phyloP scores from a whole-genome alignment of 2,888 invertebrate species.

The Aleiodes testaceus region DNA sequence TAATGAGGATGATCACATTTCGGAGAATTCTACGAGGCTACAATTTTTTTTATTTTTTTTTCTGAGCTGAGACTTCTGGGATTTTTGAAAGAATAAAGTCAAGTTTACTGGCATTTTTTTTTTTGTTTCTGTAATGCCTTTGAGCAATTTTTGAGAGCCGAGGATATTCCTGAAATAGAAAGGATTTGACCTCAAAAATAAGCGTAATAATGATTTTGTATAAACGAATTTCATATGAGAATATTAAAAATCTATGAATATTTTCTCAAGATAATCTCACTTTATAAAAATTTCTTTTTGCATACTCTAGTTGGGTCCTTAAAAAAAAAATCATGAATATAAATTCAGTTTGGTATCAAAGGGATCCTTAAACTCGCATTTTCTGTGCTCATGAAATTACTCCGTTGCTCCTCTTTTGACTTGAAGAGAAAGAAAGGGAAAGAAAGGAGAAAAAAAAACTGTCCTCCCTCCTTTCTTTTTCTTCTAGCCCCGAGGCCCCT shows the following conservation, averaged over 20 bases:
- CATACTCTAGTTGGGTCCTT: neutral
- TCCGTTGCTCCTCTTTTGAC: neutral
- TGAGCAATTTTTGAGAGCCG: too few relatives aligned
- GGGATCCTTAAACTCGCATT: constrained; percentile 4
- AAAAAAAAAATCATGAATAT: constrained; percentile 18
- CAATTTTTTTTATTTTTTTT: neutral
- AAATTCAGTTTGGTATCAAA: constrained; percentile 13
- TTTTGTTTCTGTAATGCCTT: too few relatives aligned
- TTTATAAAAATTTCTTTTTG: neutral
- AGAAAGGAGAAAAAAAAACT: neutral
- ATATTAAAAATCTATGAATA: neutral
- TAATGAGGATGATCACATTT: constrained; percentile 15
- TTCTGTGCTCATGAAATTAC: constrained; percentile 17
- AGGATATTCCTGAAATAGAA: too few relatives aligned
- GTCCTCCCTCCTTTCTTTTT: neutral
- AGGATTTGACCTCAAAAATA: too few relatives aligned
- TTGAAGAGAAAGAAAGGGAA: too few relatives aligned
- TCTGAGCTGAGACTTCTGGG: too few relatives aligned
- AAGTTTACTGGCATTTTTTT: too few relatives aligned
- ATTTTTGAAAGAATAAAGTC: too few relatives aligned
- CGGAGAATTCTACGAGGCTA: neutral
- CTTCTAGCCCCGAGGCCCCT: constrained; percentile 1
- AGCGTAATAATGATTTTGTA: too few relatives aligned
- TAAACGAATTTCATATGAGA: too few relatives aligned
- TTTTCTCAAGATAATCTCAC: neutral